Evolutionary conservation across 2,113 vertebrate genomes (phyloP).

Genomic region (Osmerus mordax): DNA sequence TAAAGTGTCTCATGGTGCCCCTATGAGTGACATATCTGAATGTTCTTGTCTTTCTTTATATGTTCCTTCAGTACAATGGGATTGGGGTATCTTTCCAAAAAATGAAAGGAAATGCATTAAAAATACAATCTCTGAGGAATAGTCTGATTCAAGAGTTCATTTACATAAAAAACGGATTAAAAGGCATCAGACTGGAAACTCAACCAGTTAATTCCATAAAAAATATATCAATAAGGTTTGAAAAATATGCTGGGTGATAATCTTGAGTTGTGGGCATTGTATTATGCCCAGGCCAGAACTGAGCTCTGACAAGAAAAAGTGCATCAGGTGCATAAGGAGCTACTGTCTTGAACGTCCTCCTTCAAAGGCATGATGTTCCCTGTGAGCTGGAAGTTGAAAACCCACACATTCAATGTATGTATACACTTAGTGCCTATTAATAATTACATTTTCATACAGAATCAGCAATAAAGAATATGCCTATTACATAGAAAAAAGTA

Average conservation of each 20-base stretch:
- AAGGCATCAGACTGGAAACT: constrained; percentile 34
- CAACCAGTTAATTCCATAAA: constrained; percentile 57
- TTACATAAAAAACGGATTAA: constrained; percentile 4
- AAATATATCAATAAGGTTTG: constrained; percentile 56
- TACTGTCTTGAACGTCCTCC: constrained; percentile 85
- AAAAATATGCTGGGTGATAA: constrained; percentile 49
- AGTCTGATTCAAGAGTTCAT: no score
- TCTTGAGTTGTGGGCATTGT: constrained; percentile 38
- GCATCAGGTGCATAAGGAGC: constrained; percentile 35
- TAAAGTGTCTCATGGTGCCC: no score
- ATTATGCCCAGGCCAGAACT: constrained; percentile 37
- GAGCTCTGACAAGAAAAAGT: constrained; percentile 45
- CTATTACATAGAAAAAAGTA: neutral
- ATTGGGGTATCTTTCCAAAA: no score
- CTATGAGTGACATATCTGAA: no score
- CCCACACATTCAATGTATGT: constrained; percentile 16
- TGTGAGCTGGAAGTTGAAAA: constrained; percentile 83
- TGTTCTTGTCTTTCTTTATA: no score
- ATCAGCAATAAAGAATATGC: no score
- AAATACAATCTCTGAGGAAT: constrained; percentile 24
- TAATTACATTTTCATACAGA: no score
- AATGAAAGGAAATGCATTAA: neutral
- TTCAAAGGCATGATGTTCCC: constrained; percentile 97
- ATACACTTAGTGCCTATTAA: no score
- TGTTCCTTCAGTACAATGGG: no score